phyloP scores from a whole-genome alignment of 2,888 invertebrate genomes.

The Amphipoea oculea region DNA sequence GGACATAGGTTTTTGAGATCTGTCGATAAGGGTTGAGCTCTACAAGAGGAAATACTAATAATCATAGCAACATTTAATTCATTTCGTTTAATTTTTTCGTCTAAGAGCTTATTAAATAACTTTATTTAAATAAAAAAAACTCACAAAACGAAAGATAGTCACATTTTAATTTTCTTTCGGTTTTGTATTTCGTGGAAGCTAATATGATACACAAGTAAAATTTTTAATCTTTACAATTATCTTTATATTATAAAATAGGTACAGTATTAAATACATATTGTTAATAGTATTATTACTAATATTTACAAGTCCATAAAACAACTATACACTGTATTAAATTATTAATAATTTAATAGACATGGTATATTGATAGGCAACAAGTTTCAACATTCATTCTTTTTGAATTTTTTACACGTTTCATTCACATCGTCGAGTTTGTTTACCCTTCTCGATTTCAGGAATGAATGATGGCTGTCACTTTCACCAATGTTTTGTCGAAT shows the following conservation, averaged over 20 bases:
- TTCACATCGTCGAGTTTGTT: conserved; percentile 86
- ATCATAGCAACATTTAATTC: conserved; percentile 57
- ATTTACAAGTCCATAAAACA: conserved; percentile 86
- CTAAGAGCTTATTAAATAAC: conserved; percentile 69
- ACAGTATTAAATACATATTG: conserved; percentile 89
- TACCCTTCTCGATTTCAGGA: conserved; percentile 84
- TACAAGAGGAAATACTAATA: conserved; percentile 42
- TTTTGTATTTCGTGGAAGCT: conserved; percentile 86
- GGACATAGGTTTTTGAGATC: neutral
- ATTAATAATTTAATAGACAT: conserved; percentile 87
- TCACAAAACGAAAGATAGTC: conserved; percentile 75
- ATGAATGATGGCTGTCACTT: conserved; percentile 84
- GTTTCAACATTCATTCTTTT: conserved; percentile 87
- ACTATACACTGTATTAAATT: conserved; percentile 87
- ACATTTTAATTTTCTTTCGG: conserved; percentile 74
- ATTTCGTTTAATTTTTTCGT: conserved; percentile 71
- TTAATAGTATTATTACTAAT: conserved; percentile 83
- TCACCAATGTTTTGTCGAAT: conserved; percentile 86
- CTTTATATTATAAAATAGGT: conserved; percentile 87
- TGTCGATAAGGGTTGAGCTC: conserved; percentile 2
- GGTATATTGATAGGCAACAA: conserved; percentile 79
- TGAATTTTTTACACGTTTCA: conserved; percentile 87
- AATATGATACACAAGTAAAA: conserved; percentile 86
- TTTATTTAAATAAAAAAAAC: conserved; percentile 68
- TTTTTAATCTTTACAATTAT: conserved; percentile 84